Conservation (phyloP, 2,113 vertebrate genomes). For the Athene cunicularia region DNA sequence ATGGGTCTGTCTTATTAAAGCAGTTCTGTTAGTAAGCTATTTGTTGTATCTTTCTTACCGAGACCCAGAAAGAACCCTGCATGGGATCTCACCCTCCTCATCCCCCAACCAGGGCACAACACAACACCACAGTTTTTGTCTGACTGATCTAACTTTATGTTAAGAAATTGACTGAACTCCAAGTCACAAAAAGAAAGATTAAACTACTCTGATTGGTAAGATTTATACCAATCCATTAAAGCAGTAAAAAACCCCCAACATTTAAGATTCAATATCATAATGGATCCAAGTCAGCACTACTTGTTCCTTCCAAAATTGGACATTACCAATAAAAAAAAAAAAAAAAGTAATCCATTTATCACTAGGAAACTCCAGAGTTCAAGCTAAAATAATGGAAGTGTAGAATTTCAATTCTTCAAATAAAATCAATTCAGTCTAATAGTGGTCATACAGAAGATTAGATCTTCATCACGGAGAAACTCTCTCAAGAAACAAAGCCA, state of each 20-base stretch:
- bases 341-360: conserved; percentile 26
- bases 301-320: neutral
- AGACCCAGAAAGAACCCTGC: neutral
- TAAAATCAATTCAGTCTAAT: neutral
- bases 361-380: conserved; percentile 3
- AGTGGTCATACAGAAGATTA: neutral
- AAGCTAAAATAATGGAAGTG: conserved; percentile 3
- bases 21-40: fast-evolving
- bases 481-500: neutral
- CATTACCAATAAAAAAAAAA: neutral
- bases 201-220: neutral
- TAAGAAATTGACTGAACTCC: neutral
- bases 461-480: neutral
- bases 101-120: neutral
- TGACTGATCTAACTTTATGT: neutral
- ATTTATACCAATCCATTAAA: conserved; percentile 50
- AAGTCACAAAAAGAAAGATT: neutral
- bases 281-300: conserved; percentile 51
- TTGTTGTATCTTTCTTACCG: neutral
- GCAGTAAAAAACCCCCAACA: neutral
- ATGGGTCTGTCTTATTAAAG: fast-evolving
- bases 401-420: conserved; percentile 3
- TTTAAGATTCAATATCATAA: conserved; percentile 47
- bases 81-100: fast-evolving
- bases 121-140: neutral